Base-by-base conservation (phyloP, 2,888 invertebrate genomes). In the Drosophila longiperda region DNA sequence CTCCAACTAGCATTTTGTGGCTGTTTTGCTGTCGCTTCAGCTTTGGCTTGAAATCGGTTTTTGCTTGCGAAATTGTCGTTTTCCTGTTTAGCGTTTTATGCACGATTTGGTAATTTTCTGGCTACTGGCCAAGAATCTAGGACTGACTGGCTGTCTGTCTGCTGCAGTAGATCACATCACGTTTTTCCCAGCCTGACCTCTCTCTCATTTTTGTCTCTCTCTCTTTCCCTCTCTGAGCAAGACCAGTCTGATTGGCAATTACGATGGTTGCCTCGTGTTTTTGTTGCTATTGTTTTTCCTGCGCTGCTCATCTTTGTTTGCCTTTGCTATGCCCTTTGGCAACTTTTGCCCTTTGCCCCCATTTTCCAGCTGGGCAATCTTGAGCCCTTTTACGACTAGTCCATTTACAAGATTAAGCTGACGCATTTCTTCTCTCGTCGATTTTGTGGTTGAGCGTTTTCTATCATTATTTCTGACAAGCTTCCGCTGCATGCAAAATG, bases 81-180 rank as follows among this genome's bases (percentile, higher is more conserved):
- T 85, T 85, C 87, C 88, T 86, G 89, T 65, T 73, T 73, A 61
- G 55, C 60, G 60, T 70, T 71, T 81, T 60, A 74, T 73, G 85
- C 85, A 85, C 90, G 85, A 85, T 78, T 86, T 83, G 81, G 73
- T 75, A 88, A 85, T 90, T 85, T 66, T 50, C 63, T 65, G 68
- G 87, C 90, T 84, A 81, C 88, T 78, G 87, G 66, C 76, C 64
- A 64, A 79, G 82, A 74, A 70, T 66, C 81, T 61, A 66, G 67
- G 57, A 45, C 62, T 68, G 65, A 52, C 60, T 61, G 20, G 17
- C 54, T n/a, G 23, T 11, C 29, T 12, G 11, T 11, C 34, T 45
- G 9, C 8, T 55, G 50, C 70, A 58, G 67, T 73, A 84, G 87
- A 88, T 83, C 88, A 82, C 80, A 86, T 77, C 87, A 89, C 87